phyloP scores from a whole-genome alignment of 2,888 invertebrate species.

The Antitype chi region DNA sequence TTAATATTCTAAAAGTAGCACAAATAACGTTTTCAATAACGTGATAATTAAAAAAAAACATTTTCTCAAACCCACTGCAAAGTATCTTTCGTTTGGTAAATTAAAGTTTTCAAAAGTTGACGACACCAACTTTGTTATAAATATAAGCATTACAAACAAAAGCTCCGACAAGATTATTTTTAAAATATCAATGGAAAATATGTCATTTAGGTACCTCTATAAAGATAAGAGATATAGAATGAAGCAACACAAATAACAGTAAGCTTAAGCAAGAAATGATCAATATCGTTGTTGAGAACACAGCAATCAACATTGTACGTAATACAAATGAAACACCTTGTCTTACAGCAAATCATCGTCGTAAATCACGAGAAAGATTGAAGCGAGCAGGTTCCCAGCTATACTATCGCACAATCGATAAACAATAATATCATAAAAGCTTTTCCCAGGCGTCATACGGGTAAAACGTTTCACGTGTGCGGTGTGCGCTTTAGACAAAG shows the following conservation, averaged over 20 bases:
- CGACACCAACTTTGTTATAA: background rate
- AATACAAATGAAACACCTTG: conserved; percentile 44
- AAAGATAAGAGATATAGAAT: conserved; percentile 5
- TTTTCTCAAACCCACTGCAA: background rate
- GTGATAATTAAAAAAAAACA: background rate
- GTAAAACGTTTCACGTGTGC: conserved; percentile 75
- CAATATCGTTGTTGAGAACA: conserved; percentile 49
- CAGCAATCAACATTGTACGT: conserved; percentile 39
- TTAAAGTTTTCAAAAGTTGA: background rate
- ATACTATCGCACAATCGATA: conserved; percentile 70
- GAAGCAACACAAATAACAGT: conserved; percentile 15
- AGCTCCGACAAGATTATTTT: background rate
- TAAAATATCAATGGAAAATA: background rate
- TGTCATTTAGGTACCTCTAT: background rate
- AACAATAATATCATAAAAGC: conserved; percentile 81
- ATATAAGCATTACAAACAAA: background rate
- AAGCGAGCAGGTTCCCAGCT: conserved; percentile 58
- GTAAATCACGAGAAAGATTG: conserved; percentile 63
- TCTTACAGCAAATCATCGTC: conserved; percentile 53
- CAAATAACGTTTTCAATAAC: background rate
- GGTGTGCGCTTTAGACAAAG: conserved; percentile 75
- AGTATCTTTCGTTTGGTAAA: background rate
- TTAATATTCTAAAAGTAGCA: background rate
- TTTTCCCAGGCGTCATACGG: conserved; percentile 78
- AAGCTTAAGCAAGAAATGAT: conserved; percentile 42